Conservation (phyloP, 2,113 vertebrate species). For the Ifrita kowaldi region DNA sequence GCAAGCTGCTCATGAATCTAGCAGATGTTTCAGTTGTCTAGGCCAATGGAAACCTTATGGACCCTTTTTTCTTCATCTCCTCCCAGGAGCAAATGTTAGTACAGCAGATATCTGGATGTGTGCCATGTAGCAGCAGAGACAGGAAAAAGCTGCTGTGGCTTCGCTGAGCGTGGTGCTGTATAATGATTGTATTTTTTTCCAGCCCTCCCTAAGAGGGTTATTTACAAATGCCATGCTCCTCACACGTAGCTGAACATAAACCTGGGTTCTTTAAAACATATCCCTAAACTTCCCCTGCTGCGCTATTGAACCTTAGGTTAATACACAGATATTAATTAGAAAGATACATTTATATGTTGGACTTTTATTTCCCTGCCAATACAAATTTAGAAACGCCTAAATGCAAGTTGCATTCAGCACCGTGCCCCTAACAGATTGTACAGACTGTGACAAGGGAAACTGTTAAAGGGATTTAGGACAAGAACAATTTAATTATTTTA, state of each 20-base stretch:
- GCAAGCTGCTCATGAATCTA: conserved; percentile 69
- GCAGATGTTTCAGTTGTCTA: conserved; percentile 74
- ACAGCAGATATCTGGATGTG: conserved; percentile 60
- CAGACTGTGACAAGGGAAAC: not conserved
- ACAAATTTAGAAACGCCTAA: not conserved
- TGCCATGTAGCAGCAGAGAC: conserved; percentile 42
- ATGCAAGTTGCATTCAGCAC: not conserved
- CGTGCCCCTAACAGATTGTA: accelerated
- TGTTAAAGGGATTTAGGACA: not conserved
- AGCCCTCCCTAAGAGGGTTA: not conserved
- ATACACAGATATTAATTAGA: not conserved
- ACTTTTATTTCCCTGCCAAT: not conserved
- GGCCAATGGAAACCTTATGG: conserved; percentile 73
- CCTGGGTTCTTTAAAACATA: not conserved
- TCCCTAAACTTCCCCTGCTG: not conserved
- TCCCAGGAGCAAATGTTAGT: conserved; percentile 74
- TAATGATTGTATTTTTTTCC: not conserved
- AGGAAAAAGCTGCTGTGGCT: conserved; percentile 30
- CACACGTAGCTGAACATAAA: not conserved
- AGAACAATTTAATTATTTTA: not conserved
- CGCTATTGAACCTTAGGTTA: not conserved
- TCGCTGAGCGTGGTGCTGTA: not conserved
- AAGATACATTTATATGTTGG: not conserved
- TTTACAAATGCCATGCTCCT: not conserved
- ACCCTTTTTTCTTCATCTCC: conserved; percentile 63